Evolutionary conservation across 2,888 invertebrate species (phyloP).

Genomic region (Heliconius erato): DNA sequence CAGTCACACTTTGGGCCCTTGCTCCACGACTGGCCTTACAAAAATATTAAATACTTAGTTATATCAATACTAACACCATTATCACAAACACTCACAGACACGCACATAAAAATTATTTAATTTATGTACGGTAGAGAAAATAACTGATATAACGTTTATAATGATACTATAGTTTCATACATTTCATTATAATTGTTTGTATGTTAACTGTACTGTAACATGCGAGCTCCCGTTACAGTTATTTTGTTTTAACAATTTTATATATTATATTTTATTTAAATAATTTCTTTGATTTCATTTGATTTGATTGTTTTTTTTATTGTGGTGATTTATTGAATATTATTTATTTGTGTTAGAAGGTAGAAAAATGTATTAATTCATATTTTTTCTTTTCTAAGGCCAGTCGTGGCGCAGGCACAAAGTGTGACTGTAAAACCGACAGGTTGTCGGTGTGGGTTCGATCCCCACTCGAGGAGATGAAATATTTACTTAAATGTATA

Average conservation of each 20-base stretch:
- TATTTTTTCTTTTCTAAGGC: too few relatives aligned
- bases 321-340: too few relatives aligned
- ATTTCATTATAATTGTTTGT: conserved; percentile 77
- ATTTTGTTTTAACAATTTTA: not conserved
- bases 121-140: conserved; percentile 59
- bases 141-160: conserved; percentile 69
- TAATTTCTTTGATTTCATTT: not conserved
- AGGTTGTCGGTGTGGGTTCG: too few relatives aligned
- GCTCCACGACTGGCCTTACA: too few relatives aligned
- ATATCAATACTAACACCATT: conserved; percentile 18
- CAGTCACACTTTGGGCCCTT: too few relatives aligned
- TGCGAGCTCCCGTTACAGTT: conserved; percentile 56
- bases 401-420: too few relatives aligned
- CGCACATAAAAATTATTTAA: conserved; percentile 68
- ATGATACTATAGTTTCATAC: conserved; percentile 68
- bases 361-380: too few relatives aligned
- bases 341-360: too few relatives aligned
- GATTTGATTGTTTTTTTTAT: too few relatives aligned
- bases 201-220: conserved; percentile 70
- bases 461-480: too few relatives aligned
- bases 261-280: not conserved
- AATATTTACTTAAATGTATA: too few relatives aligned
- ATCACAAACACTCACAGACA: conserved; percentile 48
- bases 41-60: not conserved
- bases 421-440: too few relatives aligned